Evolutionary conservation across 2,113 vertebrate species (phyloP).

Genomic region (Cavia aperea): DNA sequence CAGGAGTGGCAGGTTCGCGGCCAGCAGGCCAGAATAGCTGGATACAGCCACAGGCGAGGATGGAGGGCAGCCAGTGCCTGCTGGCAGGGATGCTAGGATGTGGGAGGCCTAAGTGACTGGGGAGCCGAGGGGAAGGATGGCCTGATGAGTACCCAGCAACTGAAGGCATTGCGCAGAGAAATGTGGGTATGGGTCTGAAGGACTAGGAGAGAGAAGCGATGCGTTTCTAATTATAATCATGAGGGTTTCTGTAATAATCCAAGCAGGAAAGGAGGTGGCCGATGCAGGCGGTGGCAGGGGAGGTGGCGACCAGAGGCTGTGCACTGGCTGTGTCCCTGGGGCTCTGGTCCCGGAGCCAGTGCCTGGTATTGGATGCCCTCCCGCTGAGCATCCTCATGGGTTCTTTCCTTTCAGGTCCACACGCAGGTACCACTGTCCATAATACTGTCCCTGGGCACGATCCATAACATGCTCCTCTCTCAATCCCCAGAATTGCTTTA

Average conservation of each 20-base stretch:
- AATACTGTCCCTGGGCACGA: background rate
- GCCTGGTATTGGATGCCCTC: background rate
- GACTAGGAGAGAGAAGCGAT: background rate
- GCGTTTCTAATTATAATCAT: rapidly evolving
- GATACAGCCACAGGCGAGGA: background rate
- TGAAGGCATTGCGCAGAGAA: background rate
- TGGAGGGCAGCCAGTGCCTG: rapidly evolving
- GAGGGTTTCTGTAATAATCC: background rate
- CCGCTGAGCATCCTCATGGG: rapidly evolving
- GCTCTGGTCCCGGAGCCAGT: background rate
- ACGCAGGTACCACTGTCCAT: background rate
- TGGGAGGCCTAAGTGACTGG: too few species aligned
- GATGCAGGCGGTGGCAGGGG: background rate
- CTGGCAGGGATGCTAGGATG: too few species aligned
- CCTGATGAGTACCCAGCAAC: background rate
- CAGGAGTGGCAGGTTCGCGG: background rate
- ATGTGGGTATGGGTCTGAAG: background rate
- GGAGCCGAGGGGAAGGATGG: background rate
- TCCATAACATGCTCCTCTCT: background rate
- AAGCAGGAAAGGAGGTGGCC: background rate
- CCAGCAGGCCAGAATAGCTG: too few species aligned
- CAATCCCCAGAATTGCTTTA: background rate
- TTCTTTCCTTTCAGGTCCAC: background rate
- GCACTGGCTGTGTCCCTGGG: background rate
- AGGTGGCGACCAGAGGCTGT: background rate